phyloP scores from a whole-genome alignment of 2,888 invertebrate species.

The Drosophila leonis region DNA sequence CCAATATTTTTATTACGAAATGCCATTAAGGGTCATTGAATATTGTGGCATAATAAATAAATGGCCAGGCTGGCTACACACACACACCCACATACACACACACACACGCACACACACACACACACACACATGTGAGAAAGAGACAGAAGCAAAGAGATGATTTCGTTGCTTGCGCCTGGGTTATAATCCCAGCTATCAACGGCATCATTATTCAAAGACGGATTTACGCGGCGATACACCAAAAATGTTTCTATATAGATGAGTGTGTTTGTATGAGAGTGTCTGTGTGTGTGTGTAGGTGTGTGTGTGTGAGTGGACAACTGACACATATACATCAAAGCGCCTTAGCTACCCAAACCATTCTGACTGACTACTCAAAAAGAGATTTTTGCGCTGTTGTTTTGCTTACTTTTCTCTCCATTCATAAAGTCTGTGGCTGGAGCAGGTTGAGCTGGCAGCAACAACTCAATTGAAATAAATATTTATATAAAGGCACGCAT shows the following conservation, averaged over 20 bases:
- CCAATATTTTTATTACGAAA: conserved; percentile 82
- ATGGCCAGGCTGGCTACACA: conserved; percentile 49
- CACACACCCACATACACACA: conserved; percentile 20
- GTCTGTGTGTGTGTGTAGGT: conserved; percentile 1
- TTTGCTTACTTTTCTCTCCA: background rate
- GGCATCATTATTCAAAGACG: conserved; percentile 81
- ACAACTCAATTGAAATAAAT: conserved; percentile 21
- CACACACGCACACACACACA: conserved; percentile 21
- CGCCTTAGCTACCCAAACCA: conserved; percentile 56
- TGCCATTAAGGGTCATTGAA: conserved; percentile 82
- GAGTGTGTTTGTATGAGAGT: conserved; percentile 13
- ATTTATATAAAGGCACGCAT: background rate
- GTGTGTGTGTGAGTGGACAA: conserved; percentile 21
- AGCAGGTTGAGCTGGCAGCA: background rate
- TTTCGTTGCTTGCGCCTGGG: conserved; percentile 33
- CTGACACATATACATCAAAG: conserved; percentile 74
- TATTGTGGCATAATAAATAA: conserved; percentile 81
- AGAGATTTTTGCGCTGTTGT: conserved; percentile 53
- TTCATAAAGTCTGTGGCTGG: background rate
- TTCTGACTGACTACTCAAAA: conserved; percentile 64
- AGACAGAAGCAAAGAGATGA: conserved; percentile 16
- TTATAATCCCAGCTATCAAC: conserved; percentile 78
- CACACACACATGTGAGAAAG: conserved; percentile 13
- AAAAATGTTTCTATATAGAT: conserved; percentile 33
- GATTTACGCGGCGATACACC: conserved; percentile 70